Evolutionary conservation across 2,888 invertebrate species (phyloP).

Genomic region (Nomada ruficornis): DNA sequence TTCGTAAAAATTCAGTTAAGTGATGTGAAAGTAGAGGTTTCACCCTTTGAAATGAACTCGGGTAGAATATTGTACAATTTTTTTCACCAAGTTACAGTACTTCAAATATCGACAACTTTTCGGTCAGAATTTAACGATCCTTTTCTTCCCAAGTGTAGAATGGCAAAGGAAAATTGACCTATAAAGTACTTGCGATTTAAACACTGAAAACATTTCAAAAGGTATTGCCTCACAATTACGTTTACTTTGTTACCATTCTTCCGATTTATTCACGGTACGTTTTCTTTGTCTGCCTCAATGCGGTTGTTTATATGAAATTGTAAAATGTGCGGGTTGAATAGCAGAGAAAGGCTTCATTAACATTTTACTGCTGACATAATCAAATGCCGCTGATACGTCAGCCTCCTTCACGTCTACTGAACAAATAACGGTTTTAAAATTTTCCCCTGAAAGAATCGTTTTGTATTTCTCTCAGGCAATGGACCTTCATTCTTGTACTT

Average conservation of each 20-base stretch:
- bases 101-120: too few species aligned
- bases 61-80: too few species aligned
- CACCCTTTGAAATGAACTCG: too few species aligned
- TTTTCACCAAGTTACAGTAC: too few species aligned
- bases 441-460: neutral
- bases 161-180: neutral
- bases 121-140: too few species aligned
- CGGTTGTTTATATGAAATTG: neutral
- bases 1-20: too few species aligned
- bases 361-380: neutral
- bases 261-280: neutral
- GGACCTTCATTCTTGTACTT: neutral
- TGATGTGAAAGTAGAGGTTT: too few species aligned
- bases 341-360: neutral
- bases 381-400: slow-evolving; percentile 8
- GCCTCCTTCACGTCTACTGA: neutral
- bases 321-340: neutral
- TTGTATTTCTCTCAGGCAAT: neutral
- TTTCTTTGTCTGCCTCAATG: neutral
- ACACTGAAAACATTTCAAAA: neutral
- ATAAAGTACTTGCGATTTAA: neutral
- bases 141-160: neutral
- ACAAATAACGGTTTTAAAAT: neutral
- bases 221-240: neutral
- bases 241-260: neutral